Base-by-base conservation (phyloP, 2,888 invertebrate genomes). In the Amphiduros pacificus region DNA sequence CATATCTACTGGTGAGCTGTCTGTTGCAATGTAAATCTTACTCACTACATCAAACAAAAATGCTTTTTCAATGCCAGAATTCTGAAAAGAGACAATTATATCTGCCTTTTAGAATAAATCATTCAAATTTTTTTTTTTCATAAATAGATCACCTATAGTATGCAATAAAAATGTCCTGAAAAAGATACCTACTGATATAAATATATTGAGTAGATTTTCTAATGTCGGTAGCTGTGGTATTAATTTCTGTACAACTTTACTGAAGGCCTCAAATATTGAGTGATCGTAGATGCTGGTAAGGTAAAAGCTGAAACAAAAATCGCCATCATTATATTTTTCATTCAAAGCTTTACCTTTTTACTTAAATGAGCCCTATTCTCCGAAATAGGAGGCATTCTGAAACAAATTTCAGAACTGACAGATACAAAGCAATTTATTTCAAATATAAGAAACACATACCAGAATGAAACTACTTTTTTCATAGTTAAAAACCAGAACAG, bases 191-290 rank as follows among this genome's bases (percentile, higher is more conserved):
- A 96, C 96, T 72, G 95, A 94, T 85, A 98, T 96, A 73, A 99
- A 90, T 80, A 98, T 94, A 83, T 99, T 97, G 66, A 99, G 86
- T 70, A 99, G 88, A 84, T 97, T 95, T 86, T 99, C 99, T 80
- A 99, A 85, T 1, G 95, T 94, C 32, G 97, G 94, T 75, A 99
- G 86, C 83, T 99, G 98, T 40, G 95, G 95, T 78, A 99, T 98
- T 67, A 99, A 85, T 83, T 99, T 99, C 83, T 99, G 99, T 56
- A 99, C 97, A 66, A 99, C 98, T 89, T 99, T 99, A 74, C 96
- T 97, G 85, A 98, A 98, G 14, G 99, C 99, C 85, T 99, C 99
- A 85, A 99, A 99, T 84, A 99, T 99, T 70, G 98, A 98, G 84
- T 99, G 99, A 84, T 99, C 99, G 82, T 99, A 99, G 72, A 99